Conservation (phyloP, 2,113 vertebrate genomes). For the Gadus macrocephalus region DNA sequence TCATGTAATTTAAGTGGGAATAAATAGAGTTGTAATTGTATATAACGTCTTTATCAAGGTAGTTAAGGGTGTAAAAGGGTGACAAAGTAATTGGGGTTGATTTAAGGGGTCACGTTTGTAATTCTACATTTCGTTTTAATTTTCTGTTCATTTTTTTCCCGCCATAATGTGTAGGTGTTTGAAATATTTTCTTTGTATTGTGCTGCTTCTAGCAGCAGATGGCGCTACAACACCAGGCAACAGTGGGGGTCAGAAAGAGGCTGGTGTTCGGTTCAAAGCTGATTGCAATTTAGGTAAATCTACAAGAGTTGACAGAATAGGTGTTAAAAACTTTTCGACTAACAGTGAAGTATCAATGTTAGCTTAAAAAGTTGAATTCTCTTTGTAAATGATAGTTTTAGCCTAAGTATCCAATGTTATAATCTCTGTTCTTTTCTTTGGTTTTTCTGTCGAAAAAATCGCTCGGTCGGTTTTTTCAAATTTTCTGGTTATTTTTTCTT, state of each 20-base stretch:
- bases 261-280: conserved; percentile 75
- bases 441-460: no score
- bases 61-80: no score
- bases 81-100: no score
- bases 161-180: conserved; percentile 48
- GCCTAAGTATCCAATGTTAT: no score
- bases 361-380: conserved; percentile 43
- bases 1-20: no score
- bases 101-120: no score
- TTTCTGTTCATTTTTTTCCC: conserved; percentile 44
- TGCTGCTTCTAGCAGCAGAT: conserved; percentile 77
- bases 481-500: no score
- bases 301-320: conserved; percentile 38
- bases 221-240: conserved; percentile 80
- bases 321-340: conserved; percentile 32
- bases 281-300: conserved; percentile 76
- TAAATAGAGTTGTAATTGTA: no score
- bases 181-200: conserved; percentile 70
- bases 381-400: conserved; percentile 25
- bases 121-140: no score
- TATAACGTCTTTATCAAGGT: no score
- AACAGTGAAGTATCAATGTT: conserved; percentile 46
- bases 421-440: no score
- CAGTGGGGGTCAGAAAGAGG: conserved; percentile 69
- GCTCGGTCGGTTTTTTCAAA: no score